These are phyloP conservation scores for Metaphire vulgaris DNA, from an alignment of 1,140 invertebrate species.

Conservation along the genomic window DNA sequence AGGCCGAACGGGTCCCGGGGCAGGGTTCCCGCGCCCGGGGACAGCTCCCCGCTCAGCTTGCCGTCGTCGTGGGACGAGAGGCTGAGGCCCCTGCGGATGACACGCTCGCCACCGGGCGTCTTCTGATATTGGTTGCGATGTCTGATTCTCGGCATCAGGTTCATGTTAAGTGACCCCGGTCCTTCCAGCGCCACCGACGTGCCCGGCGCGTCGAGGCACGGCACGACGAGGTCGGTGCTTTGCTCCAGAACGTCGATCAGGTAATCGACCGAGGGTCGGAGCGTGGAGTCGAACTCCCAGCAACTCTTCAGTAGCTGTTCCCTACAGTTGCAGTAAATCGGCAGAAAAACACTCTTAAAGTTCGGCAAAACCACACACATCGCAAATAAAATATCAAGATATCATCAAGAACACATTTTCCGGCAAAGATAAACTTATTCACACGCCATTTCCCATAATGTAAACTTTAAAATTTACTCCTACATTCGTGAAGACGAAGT, in stretches of 20 bases:
- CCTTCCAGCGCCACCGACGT: constrained; percentile 63
- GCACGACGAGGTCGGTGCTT: constrained; percentile 67
- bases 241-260: constrained; percentile 72
- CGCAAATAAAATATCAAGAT: no score
- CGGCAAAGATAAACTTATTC: no score
- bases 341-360: no score
- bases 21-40: neutral
- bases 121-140: constrained; percentile 22
- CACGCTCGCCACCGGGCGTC: neutral
- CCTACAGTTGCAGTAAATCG: no score
- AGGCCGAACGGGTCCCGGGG: neutral
- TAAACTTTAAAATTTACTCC: no score
- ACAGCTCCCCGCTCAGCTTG: neutral
- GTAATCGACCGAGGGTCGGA: constrained; percentile 67
- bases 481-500: no score
- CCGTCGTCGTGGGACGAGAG: neutral
- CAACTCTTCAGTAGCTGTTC: constrained; percentile 68
- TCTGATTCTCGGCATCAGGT: constrained; percentile 31
- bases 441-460: no score
- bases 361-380: no score
- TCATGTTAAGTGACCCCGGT: constrained; percentile 56
- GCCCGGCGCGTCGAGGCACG: constrained; percentile 70
- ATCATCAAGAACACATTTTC: no score
- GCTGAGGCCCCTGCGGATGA: neutral
- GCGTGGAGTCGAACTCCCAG: constrained; percentile 65